Evolutionary conservation across 1,140 invertebrate genomes (phyloP).

Genomic region (Atta cephalotes): DNA sequence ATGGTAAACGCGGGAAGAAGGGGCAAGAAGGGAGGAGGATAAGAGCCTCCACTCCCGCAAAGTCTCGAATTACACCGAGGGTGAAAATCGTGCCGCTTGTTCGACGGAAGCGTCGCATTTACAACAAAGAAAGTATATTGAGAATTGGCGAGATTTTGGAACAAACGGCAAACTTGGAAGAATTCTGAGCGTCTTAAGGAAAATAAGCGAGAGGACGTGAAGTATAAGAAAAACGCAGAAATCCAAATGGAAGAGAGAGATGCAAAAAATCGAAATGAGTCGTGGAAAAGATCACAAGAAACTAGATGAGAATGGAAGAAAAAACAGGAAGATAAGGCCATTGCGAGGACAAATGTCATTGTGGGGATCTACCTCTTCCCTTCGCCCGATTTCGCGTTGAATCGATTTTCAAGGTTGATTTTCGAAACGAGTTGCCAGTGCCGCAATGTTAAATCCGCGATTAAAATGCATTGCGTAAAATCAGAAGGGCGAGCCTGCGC

Average conservation of each 20-base stretch:
- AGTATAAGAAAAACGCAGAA: neutral
- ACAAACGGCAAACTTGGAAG: neutral
- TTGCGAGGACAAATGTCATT: neutral
- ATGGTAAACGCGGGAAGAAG: neutral
- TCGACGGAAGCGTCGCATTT: conserved; percentile 35
- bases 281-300: neutral
- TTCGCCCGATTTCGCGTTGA: neutral
- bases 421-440: conserved; percentile 54
- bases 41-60: neutral
- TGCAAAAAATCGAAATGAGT: conserved; percentile 9
- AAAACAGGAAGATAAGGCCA: neutral
- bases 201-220: neutral
- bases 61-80: conserved; percentile 50
- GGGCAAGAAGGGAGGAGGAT: conserved; percentile 26
- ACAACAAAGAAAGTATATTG: conserved; percentile 11
- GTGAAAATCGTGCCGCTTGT: conserved; percentile 46
- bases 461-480: conserved; percentile 78
- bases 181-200: neutral
- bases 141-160: conserved; percentile 25
- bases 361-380: neutral
- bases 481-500: conserved; percentile 46
- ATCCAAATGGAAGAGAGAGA: neutral
- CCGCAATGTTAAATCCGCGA: conserved; percentile 74
- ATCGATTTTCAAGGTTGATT: conserved; percentile 56
- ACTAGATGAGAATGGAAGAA: neutral